Evolutionary conservation across 1,140 invertebrate genomes (phyloP), one percentile per base, ranked within the genome.

Genomic region (Luehdorfia chinensis): DNA sequence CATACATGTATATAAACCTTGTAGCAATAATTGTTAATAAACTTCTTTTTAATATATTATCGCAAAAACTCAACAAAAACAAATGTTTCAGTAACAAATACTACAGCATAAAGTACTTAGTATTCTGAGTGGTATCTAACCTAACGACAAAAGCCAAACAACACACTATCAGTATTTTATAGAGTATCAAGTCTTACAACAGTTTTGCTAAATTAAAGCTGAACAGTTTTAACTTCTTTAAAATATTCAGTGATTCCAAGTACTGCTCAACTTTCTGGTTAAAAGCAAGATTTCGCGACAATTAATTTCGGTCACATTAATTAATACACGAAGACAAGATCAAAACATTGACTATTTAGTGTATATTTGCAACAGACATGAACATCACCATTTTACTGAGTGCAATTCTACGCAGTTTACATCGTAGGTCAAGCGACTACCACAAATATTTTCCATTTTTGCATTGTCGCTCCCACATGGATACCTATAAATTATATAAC

Each of bases 401-500:
- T 83, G 77, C 74, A 76, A 60, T 18, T 45, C 78, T 83, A 85
- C 67, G 70, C 74, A 55, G 59, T 75, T 51, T 59, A 67, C 2
- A 21, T 68, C 72, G 60, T 68, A 68, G 66, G 54, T 63, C 67
- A 86, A 86, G 83, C 83, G 45, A 62, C 80, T 86, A 86, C 77
- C 66, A 80, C 73, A 84, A 76, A 66, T 63, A 80, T 68, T 70
- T 52, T 66, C 73, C 80, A 75, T 71, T 54, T 55, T 49, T 67
- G 66, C 64, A 46, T 70, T 69, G 60, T 62, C 61, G 43, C 57
- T 46, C 67, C 60, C 71, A 75, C 66, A 67, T 55, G 62, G 65
- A 50, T 73, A 81, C 75, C 79, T 84, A 86, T 84, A 84, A 86
- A 86, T 84, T 86, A 86, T 86, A 81, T 84, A 86, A 86, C 83